A percentile compares a stretch with the other conserved stretches of the same genome.
These are phyloP conservation scores for Melanotaenia pygmaea DNA, from an alignment of 2,797 vertebrate species.

Conservation along the genomic window DNA sequence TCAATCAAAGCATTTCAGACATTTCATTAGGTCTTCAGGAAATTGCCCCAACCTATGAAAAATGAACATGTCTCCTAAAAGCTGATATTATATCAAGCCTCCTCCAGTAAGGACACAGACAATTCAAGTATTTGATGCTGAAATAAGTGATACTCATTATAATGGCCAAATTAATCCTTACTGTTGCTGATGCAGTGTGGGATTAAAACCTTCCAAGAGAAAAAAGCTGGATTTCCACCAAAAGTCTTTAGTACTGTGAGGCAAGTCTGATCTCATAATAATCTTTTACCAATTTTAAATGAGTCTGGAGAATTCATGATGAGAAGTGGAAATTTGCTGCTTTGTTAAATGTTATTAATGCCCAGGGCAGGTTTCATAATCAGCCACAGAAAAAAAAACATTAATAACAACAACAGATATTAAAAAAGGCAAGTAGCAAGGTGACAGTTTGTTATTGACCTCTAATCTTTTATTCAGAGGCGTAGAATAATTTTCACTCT, in stretches of 20 bases:
- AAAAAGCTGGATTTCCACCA: slow-evolving; percentile 7
- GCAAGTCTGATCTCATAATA: slow-evolving; percentile 1
- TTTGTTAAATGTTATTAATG: slow-evolving; percentile 46
- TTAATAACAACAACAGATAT: slow-evolving; percentile 30
- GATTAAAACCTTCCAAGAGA: neutral
- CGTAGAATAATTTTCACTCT: neutral
- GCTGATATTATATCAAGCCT: slow-evolving; percentile 2
- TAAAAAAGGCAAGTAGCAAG: slow-evolving; percentile 14
- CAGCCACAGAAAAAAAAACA: slow-evolving; percentile 4
- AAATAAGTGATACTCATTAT: slow-evolving; percentile 1
- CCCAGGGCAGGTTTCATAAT: slow-evolving; percentile 36
- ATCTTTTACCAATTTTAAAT: slow-evolving; percentile 11
- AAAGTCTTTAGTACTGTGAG: slow-evolving; percentile 19
- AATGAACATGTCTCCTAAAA: neutral
- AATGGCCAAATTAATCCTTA: neutral
- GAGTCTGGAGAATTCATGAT: slow-evolving; percentile 18
- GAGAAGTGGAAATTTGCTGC: slow-evolving; percentile 30
- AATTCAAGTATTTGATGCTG: neutral
- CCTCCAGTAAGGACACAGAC: neutral
- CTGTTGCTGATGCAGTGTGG: slow-evolving; percentile 5
- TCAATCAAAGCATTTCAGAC: neutral
- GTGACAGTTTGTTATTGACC: slow-evolving; percentile 15
- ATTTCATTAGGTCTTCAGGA: neutral
- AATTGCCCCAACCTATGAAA: neutral
- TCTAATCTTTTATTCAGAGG: neutral